Percentiles rank a stretch among this genome's conserved stretches.
Evolutionary conservation across 2,797 vertebrate genomes (phyloP).

Genomic region (Neomorphus geoffroyi): DNA sequence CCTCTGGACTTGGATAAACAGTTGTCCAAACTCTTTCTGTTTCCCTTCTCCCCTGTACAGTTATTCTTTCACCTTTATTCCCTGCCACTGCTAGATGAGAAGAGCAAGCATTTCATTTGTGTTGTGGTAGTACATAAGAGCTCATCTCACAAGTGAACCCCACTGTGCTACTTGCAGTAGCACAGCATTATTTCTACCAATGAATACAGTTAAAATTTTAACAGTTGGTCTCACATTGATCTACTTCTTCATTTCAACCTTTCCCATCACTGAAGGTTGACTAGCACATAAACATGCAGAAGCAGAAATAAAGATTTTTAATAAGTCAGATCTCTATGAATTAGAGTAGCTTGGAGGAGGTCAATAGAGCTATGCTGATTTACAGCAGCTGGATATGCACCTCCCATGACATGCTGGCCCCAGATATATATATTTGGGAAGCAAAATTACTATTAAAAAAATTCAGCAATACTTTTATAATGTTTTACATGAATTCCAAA

Average conservation of each 20-base stretch:
- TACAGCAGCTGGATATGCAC: not conserved
- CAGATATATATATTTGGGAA: not conserved
- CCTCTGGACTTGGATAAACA: not conserved
- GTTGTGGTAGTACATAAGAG: not conserved
- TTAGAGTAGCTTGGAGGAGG: not conserved
- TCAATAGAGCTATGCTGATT: conserved; percentile 23
- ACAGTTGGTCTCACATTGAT: conserved; percentile 42
- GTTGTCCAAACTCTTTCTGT: not conserved
- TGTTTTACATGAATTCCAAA: not conserved
- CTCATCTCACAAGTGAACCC: not conserved
- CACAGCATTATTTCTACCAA: not conserved
- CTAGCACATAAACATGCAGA: conserved; percentile 43
- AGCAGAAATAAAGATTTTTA: conserved; percentile 60
- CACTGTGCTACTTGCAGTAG: not conserved
- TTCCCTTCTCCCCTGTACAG: not conserved
- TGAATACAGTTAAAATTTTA: conserved; percentile 9
- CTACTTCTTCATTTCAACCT: conserved; percentile 21
- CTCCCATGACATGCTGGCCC: not conserved
- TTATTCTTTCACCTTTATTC: not conserved
- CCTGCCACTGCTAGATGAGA: not conserved
- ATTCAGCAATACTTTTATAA: not conserved
- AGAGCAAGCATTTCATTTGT: conserved; percentile 14
- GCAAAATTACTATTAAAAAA: not conserved
- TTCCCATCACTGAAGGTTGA: conserved; percentile 28
- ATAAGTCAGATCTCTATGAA: conserved; percentile 20